Evolutionary conservation across 2,797 vertebrate genomes (phyloP).

Genomic region (Brotula barbata): DNA sequence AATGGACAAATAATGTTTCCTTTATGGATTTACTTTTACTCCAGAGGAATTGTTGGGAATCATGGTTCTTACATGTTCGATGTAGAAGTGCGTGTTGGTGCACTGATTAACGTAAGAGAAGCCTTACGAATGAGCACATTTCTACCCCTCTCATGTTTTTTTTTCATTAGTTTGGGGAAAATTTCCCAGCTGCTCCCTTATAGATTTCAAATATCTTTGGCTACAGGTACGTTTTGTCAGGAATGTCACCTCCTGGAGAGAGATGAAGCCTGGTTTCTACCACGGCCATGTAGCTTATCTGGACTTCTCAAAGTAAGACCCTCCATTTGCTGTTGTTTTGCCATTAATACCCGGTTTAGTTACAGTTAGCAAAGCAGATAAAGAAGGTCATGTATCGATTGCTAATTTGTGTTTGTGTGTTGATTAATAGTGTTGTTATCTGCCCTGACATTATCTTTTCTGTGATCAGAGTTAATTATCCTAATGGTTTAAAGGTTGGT

Average conservation of each 20-base stretch:
- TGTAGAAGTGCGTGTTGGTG: too few relatives aligned
- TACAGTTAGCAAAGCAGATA: constrained; percentile 54
- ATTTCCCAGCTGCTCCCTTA: constrained; percentile 21
- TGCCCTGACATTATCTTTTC: constrained; percentile 53
- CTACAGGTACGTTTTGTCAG: constrained; percentile 93
- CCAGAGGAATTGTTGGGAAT: too few relatives aligned
- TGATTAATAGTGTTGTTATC: constrained; percentile 72
- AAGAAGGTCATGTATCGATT: constrained; percentile 60
- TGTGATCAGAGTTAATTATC: constrained; percentile 66
- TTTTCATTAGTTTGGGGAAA: not conserved
- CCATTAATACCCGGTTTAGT: constrained; percentile 65
- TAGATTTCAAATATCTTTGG: constrained; percentile 50
- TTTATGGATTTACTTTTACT: too few relatives aligned
- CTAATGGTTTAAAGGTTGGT: constrained; percentile 55
- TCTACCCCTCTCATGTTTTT: not conserved
- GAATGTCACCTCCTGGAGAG: constrained; percentile 94
- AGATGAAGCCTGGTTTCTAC: constrained; percentile 97
- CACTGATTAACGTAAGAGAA: too few relatives aligned
- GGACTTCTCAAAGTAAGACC: constrained; percentile 93
- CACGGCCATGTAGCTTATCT: constrained; percentile 94
- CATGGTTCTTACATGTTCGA: too few relatives aligned
- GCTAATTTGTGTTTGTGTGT: constrained; percentile 47
- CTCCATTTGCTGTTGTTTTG: constrained; percentile 49
- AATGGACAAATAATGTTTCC: too few relatives aligned
- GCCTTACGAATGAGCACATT: not conserved